Conservation (phyloP, 2,888 invertebrate species). For the Cordilura impudica region DNA sequence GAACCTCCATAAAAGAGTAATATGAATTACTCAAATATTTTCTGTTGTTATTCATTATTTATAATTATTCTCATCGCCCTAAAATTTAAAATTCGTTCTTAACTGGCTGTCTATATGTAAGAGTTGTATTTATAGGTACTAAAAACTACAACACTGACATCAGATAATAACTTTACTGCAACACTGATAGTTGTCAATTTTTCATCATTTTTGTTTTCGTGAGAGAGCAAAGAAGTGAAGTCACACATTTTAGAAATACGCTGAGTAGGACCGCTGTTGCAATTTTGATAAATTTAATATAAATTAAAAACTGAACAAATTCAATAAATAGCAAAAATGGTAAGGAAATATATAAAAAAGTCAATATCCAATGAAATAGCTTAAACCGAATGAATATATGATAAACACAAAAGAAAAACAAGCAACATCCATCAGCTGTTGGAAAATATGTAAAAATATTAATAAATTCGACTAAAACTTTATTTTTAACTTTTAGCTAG, state of each 20-base stretch:
- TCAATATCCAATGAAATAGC: neutral
- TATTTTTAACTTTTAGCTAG: neutral
- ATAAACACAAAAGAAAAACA: neutral
- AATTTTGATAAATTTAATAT: slow-evolving; percentile 60
- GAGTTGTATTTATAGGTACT: no score
- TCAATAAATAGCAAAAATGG: slow-evolving; percentile 70
- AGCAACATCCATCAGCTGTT: slow-evolving; percentile 28
- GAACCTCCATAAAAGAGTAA: no score
- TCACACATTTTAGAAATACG: slow-evolving; percentile 51
- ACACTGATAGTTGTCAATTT: no score
- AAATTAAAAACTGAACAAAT: slow-evolving; percentile 8
- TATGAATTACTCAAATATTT: no score
- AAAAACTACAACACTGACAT: no score
- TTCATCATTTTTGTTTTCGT: slow-evolving; percentile 13
- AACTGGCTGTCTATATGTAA: no score
- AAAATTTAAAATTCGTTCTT: no score
- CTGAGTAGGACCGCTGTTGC: slow-evolving; percentile 68
- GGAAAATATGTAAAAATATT: neutral
- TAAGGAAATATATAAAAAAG: slow-evolving; percentile 68
- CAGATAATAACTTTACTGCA: no score
- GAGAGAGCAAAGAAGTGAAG: slow-evolving; percentile 29
- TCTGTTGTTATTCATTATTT: no score
- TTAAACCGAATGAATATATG: neutral
- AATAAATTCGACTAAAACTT: neutral
- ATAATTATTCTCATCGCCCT: no score